Base-by-base conservation (phyloP, 2,113 vertebrate species). In the Gobiocypris rarus region DNA sequence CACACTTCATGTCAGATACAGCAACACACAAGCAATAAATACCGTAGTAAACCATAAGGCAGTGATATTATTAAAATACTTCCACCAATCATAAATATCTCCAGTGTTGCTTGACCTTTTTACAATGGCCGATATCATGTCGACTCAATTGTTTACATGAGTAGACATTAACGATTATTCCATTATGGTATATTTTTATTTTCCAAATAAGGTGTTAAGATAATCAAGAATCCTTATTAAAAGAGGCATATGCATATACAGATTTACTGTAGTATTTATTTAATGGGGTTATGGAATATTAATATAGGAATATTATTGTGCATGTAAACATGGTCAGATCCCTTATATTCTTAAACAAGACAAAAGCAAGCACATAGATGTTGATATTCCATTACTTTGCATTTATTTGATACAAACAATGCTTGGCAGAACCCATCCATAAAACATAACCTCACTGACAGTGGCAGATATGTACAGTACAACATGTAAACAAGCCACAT, bases 351-450 rank as follows among this genome's bases (percentile, higher is more conserved):
- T 69, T 38, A 0, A 38, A 38, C 7, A 22, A 41, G 5, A 41
- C 34, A n/a, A 69, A 54, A 34, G 8, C 11, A 11, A 41, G 31
- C 34, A 38, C 65, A 69, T 22, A 10, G 8, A 34, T 34, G 10
- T 31, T 34, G 31, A 15, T 9, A 31, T 38, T 38, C 3, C 3
- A 67, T 10, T 22, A 11, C 65, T 41, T 38, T 11, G 65, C 9
- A 34, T 69, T 69, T 69, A 69, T 69, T 41, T 70, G 34, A n/a
- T n/a, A 22, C 17, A 38, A 69, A 69, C 65, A 69, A 69, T 69
- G 31, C 17, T 69, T 52, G 50, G 17, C 52, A 22, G 2, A 54
- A 54, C 52, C 34, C 67, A 70, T n/a, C 19, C 67, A 41, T 41
- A 11, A 38, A 70, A 22, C 34, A 41, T 70, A 41, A 41, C 19